Base-by-base conservation (phyloP, 35 echinoderm and acorn worm species). In the Chiridota heheva region DNA sequence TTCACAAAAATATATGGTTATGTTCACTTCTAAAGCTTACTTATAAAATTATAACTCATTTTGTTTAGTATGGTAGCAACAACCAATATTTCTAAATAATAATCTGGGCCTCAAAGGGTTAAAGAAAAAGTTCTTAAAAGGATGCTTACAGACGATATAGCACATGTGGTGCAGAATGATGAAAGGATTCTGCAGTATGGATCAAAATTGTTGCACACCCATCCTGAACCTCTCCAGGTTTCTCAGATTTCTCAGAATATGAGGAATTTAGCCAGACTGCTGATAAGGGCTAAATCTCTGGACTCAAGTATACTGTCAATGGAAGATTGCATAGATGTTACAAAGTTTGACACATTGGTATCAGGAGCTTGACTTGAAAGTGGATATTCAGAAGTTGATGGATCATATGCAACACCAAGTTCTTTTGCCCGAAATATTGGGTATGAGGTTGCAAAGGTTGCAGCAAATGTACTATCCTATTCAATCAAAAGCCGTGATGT, bases 341-440 rank as follows among this genome's bases (percentile, higher is more conserved):
- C 32, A 7, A 86, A 78, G 36, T 86, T 79, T 67, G 71, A 77
- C 34, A 46, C 36, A 28, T 25, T 86, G n/a, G 84, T 79, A 13
- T 18, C 31, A 18, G 72, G 72, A 56, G 73, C 67, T 3, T 67
- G 42, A 43, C 2, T 7, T 15, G 59, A 64, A 16, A 73, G 56
- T 12, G 73, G 73, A 32, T 86, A 66, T 45, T 77, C 53, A 2
- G 7, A 3, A 44, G 36, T 20, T 3, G 25, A 4, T 22, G 67
- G 67, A 1, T 65, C 8, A 15, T 86, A 78, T 67, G 38, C 42
- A 20, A 63, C 40, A 1, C 70, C 84, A 38, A n/a, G n/a, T n/a
- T 86, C 84, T 7, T 86, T 63, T 79, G 71, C 84, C 3, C 38
- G 84, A 78, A 86, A 86, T 47, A 77, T 70, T 33, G 37, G 70